Base-by-base conservation (phyloP, 2,888 invertebrate species). In the Caradrina clavipalpis region DNA sequence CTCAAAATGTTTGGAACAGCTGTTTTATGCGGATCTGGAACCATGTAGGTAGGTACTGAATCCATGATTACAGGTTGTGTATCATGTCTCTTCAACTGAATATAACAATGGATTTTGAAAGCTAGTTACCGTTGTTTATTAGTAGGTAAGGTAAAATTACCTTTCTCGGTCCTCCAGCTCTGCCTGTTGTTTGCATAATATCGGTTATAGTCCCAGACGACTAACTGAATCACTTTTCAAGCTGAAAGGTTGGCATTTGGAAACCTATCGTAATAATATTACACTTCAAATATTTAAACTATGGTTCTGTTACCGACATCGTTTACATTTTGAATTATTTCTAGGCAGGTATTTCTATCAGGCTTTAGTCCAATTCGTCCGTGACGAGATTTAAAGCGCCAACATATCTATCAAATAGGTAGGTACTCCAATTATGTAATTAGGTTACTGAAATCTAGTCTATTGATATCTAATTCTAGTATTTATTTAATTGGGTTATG, bases 261-360 rank as follows among this genome's bases (percentile, higher is more conserved):
- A 15, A 65, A 47, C 31, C n/a, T 22, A 39, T 51, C 13, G 21
- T 39, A 39, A 47, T 19, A 45, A 17, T 45, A 17, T 17, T 17
- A 42, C 15, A 45, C 15, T 45, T 1, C 21, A 53, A 71, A 73
- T 73, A 53, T 65, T 71, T 57, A 15, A 47, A n/a, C 45, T 17
- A 19, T 31, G 4, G 26, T 42, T 42, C n/a, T 51, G 13, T 19
- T 42, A 13, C 31, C 31, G 19, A 47, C 17, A 35, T 54, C 31
- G 11, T 21, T 60, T n/a, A 13, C 6, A 53, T 47, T 53, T 47
- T n/a, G 1, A 8, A 71, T 19, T 62, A 50, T 39, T 39, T 39
- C 0, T 39, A 39, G 4, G 39, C 39, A 2, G 39, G 2, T 39
- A 39, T 39, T 39, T 11, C 35, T 35, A 35, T 35, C 35, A 8